Base-by-base conservation (phyloP, 2,888 invertebrate species). In the Pristionchus maxplancki region DNA sequence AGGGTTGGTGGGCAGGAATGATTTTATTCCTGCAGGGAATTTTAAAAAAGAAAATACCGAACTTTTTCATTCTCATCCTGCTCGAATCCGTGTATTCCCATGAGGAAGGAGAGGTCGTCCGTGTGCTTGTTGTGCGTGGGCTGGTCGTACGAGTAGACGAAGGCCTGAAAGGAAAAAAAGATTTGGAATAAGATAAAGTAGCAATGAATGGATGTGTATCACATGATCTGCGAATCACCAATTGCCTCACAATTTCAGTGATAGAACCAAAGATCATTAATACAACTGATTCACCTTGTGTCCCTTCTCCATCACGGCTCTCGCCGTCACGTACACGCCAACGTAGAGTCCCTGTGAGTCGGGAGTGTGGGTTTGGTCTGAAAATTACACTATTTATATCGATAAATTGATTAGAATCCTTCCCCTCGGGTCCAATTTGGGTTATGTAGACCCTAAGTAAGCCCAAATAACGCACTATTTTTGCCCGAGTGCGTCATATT, bases 51-150 rank as follows among this genome's bases (percentile, higher is more conserved):
- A 24, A 20, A 1, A 24, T 20, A 20, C 1, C 15, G 1, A 5
- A 90, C 88, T 62, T 85, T 82, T 83, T 92, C 92, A 71, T 92
- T 91, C 50, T 91, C 91, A 67, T 91, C 90, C 84, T 58, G 71
- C 44, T 91, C 89, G 37, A 91, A 92, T 0, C 28, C n/a, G 74
- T 92, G 92, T 44, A 91, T 89, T 2, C 92, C 92, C 90, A 92
- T 89, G 1, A 92, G 40, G 87, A 91, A 91, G 44, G 88, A 91
- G 0, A 92, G 88, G 62, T 92, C 91, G 48, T 92, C 91, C 15
- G 91, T 91, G 89, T 92, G 92, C 28, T n/a, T 1, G 13, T 90
- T 87, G 83, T 92, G 92, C 62, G 88, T 90, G 28, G 89, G 89
- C 37, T 91, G 89, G 0, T 89, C 88, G 88, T 90, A 92, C 13